phyloP scores from a whole-genome alignment of 2,113 vertebrate genomes.

The Myiozetetes cayanensis region DNA sequence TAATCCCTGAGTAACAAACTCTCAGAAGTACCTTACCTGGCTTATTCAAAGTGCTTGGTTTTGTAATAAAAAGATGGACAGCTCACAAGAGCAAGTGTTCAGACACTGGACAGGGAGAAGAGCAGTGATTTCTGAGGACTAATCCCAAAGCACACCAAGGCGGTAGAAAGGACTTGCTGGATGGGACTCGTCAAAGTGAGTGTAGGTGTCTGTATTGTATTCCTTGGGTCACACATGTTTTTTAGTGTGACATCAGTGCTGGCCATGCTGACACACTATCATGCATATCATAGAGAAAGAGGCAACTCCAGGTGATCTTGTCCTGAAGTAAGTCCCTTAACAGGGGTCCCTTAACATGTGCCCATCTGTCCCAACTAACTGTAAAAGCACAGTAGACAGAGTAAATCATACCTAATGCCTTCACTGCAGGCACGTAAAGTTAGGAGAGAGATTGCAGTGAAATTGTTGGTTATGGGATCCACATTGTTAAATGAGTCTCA shows the following conservation, averaged over 20 bases:
- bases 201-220: neutral
- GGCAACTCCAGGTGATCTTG: neutral
- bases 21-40: neutral
- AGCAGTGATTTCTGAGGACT: neutral
- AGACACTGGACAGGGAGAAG: neutral
- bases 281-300: neutral
- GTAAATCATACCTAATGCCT: neutral
- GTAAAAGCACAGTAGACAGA: neutral
- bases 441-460: neutral
- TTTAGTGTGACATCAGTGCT: neutral
- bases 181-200: neutral
- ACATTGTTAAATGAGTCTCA: neutral
- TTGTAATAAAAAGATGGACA: neutral
- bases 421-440: neutral
- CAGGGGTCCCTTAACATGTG: neutral
- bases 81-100: neutral
- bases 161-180: neutral
- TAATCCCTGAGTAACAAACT: neutral
- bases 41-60: neutral
- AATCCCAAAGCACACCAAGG: neutral
- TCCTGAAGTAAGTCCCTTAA: neutral
- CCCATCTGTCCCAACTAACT: neutral
- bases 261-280: neutral
- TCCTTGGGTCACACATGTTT: fast-evolving
- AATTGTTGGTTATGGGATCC: neutral